A percentile compares a stretch with the other conserved stretches of the same genome.
Evolutionary conservation across 2,113 vertebrate genomes (phyloP).

Genomic region (Condylura cristata): DNA sequence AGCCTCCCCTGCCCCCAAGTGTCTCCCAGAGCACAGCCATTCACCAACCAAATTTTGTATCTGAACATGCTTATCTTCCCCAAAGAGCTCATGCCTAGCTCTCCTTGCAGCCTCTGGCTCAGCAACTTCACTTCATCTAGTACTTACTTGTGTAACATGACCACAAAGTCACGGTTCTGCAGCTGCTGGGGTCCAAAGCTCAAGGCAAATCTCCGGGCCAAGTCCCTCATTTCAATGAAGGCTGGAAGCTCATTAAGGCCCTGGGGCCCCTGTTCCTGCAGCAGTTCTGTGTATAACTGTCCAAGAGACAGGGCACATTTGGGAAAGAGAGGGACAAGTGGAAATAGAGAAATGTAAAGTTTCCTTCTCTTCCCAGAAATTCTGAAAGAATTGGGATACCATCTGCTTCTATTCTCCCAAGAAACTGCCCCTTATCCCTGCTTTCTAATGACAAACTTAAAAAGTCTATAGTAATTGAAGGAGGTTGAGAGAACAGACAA

Average conservation of each 20-base stretch:
- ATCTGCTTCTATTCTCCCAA: not conserved
- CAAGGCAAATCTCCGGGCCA: constrained; percentile 91
- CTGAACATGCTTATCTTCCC: not conserved
- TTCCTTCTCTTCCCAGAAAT: constrained; percentile 11
- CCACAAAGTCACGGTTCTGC: constrained; percentile 87
- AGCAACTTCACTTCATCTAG: not conserved
- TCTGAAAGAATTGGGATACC: not conserved
- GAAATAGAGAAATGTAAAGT: not conserved
- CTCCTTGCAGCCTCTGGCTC: not conserved
- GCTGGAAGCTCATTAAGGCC: constrained; percentile 65
- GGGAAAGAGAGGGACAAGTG: not conserved
- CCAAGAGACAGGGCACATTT: not conserved
- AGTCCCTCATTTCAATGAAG: constrained; percentile 88
- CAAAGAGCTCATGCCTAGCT: not conserved
- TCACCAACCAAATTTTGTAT: not conserved
- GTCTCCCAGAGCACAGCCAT: not conserved
- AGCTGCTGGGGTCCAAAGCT: constrained; percentile 90
- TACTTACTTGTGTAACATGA: constrained; percentile 88
- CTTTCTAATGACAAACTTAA: not conserved
- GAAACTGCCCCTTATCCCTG: not conserved
- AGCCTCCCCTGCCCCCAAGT: not conserved
- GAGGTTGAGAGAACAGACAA: not conserved
- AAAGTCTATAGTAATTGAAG: not conserved
- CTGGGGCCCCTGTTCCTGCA: constrained; percentile 78
- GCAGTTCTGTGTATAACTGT: constrained; percentile 85